phyloP scores from a whole-genome alignment of 2,797 vertebrate species.

The Cyprinella venusta region DNA sequence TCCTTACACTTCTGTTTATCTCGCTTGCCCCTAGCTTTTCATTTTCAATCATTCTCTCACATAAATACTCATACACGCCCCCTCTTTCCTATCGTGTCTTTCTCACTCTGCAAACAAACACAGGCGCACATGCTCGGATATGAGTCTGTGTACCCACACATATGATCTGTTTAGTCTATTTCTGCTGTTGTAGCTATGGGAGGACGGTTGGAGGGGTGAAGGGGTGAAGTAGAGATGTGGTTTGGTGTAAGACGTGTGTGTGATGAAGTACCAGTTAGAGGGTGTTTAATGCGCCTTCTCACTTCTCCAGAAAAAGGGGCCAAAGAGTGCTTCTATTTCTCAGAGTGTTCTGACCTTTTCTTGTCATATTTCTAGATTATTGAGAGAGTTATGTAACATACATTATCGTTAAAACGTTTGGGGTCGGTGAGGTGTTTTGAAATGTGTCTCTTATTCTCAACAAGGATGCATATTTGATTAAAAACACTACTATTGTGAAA shows the following conservation, averaged over 20 bases:
- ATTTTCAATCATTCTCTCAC: conserved; percentile 22
- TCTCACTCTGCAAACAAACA: conserved; percentile 22
- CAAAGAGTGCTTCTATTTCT: background rate
- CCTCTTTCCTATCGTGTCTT: conserved; percentile 17
- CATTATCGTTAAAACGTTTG: background rate
- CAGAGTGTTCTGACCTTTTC: background rate
- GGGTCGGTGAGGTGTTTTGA: background rate
- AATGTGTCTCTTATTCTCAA: background rate
- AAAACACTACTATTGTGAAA: background rate
- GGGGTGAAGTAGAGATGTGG: conserved; percentile 38
- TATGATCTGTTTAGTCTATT: conserved; percentile 30
- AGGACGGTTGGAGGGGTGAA: conserved; percentile 55
- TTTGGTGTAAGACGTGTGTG: conserved; percentile 63
- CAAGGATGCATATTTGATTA: background rate
- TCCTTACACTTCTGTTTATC: background rate
- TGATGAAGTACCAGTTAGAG: conserved; percentile 69
- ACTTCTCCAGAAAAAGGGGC: background rate
- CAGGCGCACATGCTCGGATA: conserved; percentile 33
- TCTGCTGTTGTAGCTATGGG: background rate
- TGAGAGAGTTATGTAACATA: background rate
- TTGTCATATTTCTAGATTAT: background rate
- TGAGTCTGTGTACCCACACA: conserved; percentile 1
- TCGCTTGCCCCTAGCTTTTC: background rate
- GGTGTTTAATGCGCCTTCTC: background rate
- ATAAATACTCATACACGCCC: conserved; percentile 5